Conservation (phyloP, 2,113 vertebrate genomes). For the Tetrax tetrax region DNA sequence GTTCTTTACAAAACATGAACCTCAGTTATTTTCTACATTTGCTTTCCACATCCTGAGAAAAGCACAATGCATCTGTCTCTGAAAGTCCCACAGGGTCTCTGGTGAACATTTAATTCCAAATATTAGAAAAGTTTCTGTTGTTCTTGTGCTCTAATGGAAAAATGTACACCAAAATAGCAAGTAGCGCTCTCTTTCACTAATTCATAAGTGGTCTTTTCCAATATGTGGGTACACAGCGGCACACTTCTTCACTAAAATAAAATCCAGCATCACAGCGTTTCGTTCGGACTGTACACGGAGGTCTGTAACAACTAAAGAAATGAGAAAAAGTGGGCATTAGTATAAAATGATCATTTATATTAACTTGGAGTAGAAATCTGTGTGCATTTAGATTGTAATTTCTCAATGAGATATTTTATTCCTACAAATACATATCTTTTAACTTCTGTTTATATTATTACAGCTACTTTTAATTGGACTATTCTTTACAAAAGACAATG, state of each 20-base stretch:
- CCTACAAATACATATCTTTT: not conserved
- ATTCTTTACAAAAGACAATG: not conserved
- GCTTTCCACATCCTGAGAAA: constrained; percentile 55
- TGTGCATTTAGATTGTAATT: not conserved
- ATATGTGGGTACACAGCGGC: constrained; percentile 91
- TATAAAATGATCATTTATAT: not conserved
- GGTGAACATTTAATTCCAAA: constrained; percentile 70
- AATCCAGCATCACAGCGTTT: constrained; percentile 86
- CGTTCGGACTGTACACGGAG: constrained; percentile 83
- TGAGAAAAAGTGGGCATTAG: not conserved
- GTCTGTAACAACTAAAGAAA: constrained; percentile 84
- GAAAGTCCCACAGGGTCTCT: constrained; percentile 59
- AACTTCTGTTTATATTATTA: not conserved
- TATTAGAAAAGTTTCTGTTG: constrained; percentile 44
- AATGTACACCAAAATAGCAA: constrained; percentile 8
- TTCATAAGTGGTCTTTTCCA: constrained; percentile 86
- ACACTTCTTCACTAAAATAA: constrained; percentile 94
- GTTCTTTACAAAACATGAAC: constrained; percentile 66
- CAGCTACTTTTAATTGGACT: not conserved
- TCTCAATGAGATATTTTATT: not conserved
- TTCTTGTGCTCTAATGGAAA: constrained; percentile 39
- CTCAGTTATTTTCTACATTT: constrained; percentile 48
- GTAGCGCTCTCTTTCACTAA: constrained; percentile 30
- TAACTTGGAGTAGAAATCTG: not conserved
- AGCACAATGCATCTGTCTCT: constrained; percentile 46